phyloP scores from a whole-genome alignment of 2,797 vertebrate species.

The Semotilus atromaculatus region DNA sequence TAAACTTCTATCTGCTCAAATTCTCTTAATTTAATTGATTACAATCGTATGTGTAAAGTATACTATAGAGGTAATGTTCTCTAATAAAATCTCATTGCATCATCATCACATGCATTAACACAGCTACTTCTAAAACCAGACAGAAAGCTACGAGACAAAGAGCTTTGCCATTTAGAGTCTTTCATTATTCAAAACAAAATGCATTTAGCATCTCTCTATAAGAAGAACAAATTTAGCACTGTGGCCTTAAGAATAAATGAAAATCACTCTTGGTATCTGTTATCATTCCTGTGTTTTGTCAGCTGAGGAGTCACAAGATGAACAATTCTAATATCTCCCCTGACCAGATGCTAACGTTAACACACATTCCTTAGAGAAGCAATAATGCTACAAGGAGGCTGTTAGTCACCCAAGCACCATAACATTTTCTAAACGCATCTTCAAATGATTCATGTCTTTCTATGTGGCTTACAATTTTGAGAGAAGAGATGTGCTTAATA shows the following conservation, averaged over 20 bases:
- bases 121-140: constrained; percentile 2
- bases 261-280: not conserved
- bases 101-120: not conserved
- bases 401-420: constrained; percentile 11
- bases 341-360: constrained; percentile 12
- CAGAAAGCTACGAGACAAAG: not conserved
- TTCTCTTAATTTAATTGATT: not conserved
- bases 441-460: constrained; percentile 2
- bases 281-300: not conserved
- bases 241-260: not conserved
- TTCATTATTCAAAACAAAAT: not conserved
- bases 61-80: constrained; percentile 4
- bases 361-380: constrained; percentile 24
- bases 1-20: not conserved
- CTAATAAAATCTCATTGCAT: not conserved
- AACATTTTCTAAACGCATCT: not conserved
- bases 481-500: constrained; percentile 7
- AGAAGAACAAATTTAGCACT: not conserved
- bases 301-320: constrained; percentile 40
- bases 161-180: not conserved
- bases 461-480: not conserved
- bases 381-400: constrained; percentile 30
- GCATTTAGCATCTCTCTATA: not conserved
- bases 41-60: not conserved
- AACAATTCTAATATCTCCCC: constrained; percentile 41